Conservation (phyloP, 2,888 invertebrate genomes). For the Isoperla grammatica region DNA sequence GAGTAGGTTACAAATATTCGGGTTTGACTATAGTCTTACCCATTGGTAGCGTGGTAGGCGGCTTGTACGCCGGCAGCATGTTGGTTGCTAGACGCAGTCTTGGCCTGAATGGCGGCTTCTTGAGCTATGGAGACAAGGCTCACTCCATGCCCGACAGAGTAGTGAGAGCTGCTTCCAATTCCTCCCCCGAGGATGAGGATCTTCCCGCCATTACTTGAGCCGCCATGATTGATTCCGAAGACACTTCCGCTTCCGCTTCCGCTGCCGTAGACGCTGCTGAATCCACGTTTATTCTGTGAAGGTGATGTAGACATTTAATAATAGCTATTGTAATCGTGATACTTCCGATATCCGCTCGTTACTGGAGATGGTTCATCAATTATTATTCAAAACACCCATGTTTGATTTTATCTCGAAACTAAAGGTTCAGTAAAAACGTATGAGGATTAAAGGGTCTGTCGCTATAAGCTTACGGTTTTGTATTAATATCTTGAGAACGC, state of each 20-base stretch:
- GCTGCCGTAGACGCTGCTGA: neutral
- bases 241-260: neutral
- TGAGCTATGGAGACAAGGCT: constrained; percentile 54
- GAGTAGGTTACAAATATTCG: no score
- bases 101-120: constrained; percentile 53
- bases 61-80: neutral
- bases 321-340: no score
- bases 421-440: no score
- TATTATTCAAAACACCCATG: no score
- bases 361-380: no score
- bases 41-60: neutral
- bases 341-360: no score
- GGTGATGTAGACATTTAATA: no score
- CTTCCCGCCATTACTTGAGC: neutral
- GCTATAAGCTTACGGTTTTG: no score
- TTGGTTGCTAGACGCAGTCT: neutral
- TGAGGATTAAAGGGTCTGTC: no score
- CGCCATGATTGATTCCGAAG: neutral
- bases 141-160: constrained; percentile 55
- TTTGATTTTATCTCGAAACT: no score
- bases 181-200: constrained; percentile 34
- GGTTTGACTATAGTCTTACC: no score
- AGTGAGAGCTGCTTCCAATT: constrained; percentile 40
- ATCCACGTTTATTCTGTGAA: neutral
- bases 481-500: no score